Percentiles rank a stretch among this genome's conserved stretches.
Conservation (phyloP, 2,113 vertebrate genomes). For the Marmota flaviventris region DNA sequence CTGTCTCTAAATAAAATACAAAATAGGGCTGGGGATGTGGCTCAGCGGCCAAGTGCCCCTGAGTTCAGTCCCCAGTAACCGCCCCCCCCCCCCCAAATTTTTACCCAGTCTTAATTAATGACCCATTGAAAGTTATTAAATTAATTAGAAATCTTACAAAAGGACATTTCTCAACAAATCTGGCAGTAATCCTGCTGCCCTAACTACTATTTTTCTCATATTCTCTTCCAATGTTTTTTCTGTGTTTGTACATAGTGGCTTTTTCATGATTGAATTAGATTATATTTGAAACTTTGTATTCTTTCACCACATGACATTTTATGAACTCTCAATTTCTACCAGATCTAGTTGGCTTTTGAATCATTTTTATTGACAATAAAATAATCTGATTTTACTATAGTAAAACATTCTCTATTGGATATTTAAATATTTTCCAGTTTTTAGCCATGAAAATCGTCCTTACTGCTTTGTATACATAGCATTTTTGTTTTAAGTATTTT, state of each 20-base stretch:
- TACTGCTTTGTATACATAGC: not conserved
- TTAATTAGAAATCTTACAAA: not conserved
- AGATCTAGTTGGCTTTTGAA: constrained; percentile 11
- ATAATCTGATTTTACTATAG: constrained; percentile 28
- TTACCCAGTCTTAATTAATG: constrained; percentile 27
- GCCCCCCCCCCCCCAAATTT: too few species aligned
- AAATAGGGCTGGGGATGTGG: too few species aligned
- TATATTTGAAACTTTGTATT: not conserved
- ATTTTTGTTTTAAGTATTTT: constrained; percentile 50
- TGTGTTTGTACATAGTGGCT: not conserved
- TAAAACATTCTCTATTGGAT: constrained; percentile 23
- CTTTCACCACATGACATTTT: constrained; percentile 21
- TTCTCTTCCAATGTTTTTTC: not conserved
- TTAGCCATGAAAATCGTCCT: constrained; percentile 36
- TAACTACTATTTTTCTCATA: not conserved
- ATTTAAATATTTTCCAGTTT: constrained; percentile 27
- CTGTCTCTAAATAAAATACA: too few species aligned
- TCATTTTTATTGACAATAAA: constrained; percentile 38
- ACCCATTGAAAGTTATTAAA: constrained; percentile 29
- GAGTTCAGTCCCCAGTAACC: too few species aligned
- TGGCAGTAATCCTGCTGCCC: not conserved
- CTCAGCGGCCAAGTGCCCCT: too few species aligned
- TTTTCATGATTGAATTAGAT: constrained; percentile 28
- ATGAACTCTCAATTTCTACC: constrained; percentile 9
- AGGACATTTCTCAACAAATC: constrained; percentile 35